Base-by-base conservation (phyloP, 1,140 invertebrate genomes). In the Leptopilina clavipes region DNA sequence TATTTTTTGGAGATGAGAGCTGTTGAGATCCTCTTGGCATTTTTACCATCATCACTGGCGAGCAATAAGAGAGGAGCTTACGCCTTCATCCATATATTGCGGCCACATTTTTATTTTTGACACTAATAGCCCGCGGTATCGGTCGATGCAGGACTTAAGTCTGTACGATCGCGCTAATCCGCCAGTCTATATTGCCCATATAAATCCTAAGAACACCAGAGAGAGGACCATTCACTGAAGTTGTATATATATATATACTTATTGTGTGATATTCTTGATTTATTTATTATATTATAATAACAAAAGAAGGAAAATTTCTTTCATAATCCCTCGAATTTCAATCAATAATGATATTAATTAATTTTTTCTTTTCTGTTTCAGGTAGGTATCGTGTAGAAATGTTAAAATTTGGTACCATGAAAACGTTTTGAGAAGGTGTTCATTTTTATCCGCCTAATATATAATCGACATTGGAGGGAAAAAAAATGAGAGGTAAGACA, bases 81-180 rank as follows among this genome's bases (percentile, higher is more conserved):
- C 86, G 83, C 82, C 81, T 85, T 80, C 82, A 80, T 40, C 84
- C 85, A 88, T 90, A 89, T 89, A 89, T 88, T 88, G 85, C 85
- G 84, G 86, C 88, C 87, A 90, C 88, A 90, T 90, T 90, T 90
- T 90, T 90, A 90, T 90, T 90, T 31, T 90, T 89, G 88, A 89
- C 89, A 89, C 89, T 90, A 90, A 90, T 90, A 90, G 88, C 88
- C 87, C 83, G 80, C 85, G 86, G 82, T 90, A 90, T 90, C 88
- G 86, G 85, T 71, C 76, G 77, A 85, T 84, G 81, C 82, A 89
- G 86, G 86, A 89, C 87, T 89, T 86, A 88, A 88, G 88, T 89
- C 85, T 85, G 83, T 84, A 84, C 85, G 88, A 89, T 88, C 88
- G 88, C 85, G 86, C 87, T 90, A 90, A 90, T 90, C 89, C 87